A percentile compares a stretch with the other conserved stretches of the same genome.
Conservation (phyloP, 2,888 invertebrate genomes). For the Lycophotia porphyrea region DNA sequence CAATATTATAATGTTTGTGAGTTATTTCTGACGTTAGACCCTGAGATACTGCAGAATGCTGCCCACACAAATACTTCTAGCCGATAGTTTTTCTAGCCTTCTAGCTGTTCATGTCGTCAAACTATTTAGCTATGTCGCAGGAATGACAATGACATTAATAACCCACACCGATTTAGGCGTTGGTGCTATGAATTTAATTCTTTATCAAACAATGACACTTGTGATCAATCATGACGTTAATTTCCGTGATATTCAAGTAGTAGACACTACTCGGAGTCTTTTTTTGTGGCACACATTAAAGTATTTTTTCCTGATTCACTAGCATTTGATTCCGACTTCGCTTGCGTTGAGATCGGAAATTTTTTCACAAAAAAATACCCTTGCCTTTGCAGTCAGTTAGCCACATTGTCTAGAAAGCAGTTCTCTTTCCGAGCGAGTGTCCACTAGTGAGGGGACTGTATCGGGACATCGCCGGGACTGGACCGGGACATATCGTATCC, state of each 20-base stretch:
- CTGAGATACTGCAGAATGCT: background rate
- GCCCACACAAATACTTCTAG: background rate
- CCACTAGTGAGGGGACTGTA: conserved; percentile 50
- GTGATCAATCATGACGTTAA: too few species aligned
- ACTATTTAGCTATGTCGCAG: background rate
- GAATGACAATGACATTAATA: background rate
- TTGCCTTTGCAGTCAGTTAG: conserved; percentile 48
- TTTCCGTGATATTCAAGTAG: background rate
- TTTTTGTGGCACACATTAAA: background rate
- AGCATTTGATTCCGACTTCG: background rate
- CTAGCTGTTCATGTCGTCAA: background rate
- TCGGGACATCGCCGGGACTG: conserved; percentile 36
- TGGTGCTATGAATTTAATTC: background rate
- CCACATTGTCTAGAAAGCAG: conserved; percentile 10
- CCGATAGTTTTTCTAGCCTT: background rate
- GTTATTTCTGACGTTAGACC: background rate
- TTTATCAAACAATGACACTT: background rate
- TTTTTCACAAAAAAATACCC: conserved; percentile 3
- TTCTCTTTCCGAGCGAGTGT: conserved; percentile 44
- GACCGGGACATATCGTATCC: conserved; percentile 39
- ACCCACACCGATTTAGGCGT: background rate
- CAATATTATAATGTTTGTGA: background rate
- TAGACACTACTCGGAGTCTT: too few species aligned
- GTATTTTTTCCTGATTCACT: background rate
- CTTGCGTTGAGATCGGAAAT: background rate